phyloP scores from a whole-genome alignment of 2,888 invertebrate genomes.

The Oeneis ivallda region DNA sequence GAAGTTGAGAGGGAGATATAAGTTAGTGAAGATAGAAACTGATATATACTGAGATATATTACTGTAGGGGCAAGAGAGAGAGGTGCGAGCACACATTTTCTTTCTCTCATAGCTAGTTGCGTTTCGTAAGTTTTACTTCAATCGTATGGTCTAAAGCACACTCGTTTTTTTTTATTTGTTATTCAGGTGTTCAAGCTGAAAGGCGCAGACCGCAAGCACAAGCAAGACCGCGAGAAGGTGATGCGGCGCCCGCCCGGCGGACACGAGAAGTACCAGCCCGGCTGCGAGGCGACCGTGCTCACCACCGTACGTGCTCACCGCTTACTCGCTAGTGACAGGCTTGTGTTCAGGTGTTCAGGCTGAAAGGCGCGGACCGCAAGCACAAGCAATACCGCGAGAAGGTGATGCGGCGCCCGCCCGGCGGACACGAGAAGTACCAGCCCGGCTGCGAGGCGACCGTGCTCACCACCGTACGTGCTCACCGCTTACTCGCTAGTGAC shows the following conservation, averaged over 20 bases:
- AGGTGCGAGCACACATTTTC: too few relatives aligned
- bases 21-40: too few relatives aligned
- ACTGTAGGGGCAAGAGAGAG: too few relatives aligned
- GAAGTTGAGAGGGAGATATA: too few relatives aligned
- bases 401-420: conserved; percentile 90
- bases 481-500: neutral
- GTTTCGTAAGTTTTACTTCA: too few relatives aligned
- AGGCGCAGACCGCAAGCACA: conserved; percentile 98
- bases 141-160: too few relatives aligned
- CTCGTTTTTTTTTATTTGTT: too few relatives aligned
- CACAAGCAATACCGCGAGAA: conserved; percentile 98
- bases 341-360: conserved; percentile 85
- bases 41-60: too few relatives aligned
- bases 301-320: conserved; percentile 84
- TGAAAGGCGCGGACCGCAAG: conserved; percentile 98
- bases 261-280: conserved; percentile 96
- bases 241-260: conserved; percentile 89
- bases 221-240: conserved; percentile 97
- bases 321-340: too few relatives aligned
- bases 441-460: conserved; percentile 98
- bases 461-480: conserved; percentile 89
- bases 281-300: conserved; percentile 96
- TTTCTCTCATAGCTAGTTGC: too few relatives aligned
- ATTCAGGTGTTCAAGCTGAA: conserved; percentile 91
- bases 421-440: conserved; percentile 95